phyloP scores from a whole-genome alignment of 2,797 vertebrate genomes.

The Tympanoctomys barrerae region DNA sequence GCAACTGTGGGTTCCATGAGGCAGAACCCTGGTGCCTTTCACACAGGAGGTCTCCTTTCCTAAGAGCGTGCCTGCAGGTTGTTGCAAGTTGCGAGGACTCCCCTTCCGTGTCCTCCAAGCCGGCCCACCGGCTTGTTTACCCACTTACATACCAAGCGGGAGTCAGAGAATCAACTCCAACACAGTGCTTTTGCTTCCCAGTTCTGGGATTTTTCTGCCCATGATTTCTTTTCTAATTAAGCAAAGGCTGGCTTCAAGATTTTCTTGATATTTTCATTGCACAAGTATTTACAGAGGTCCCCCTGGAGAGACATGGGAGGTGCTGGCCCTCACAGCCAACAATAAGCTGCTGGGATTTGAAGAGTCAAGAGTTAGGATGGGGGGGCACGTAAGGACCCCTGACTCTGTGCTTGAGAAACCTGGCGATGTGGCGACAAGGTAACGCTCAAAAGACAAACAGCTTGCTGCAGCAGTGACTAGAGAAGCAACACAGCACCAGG shows the following conservation, averaged over 20 bases:
- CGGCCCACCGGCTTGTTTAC: neutral
- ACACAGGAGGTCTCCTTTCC: neutral
- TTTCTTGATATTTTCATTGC: neutral
- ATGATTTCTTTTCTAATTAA: slow-evolving; percentile 3
- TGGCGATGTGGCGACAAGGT: neutral
- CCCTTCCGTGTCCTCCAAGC: neutral
- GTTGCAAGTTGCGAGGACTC: neutral
- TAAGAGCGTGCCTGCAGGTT: neutral
- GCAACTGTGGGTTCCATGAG: neutral
- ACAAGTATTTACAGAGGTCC: neutral
- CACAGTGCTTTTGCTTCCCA: neutral
- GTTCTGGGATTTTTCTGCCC: neutral
- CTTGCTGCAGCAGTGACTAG: neutral
- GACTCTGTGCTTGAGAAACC: neutral
- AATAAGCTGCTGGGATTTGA: neutral
- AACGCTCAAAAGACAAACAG: neutral
- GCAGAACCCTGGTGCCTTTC: neutral
- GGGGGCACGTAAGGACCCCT: neutral
- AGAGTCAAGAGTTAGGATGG: neutral
- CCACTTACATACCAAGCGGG: neutral
- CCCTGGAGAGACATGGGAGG: neutral
- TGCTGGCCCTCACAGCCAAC: neutral
- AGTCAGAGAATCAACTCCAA: neutral
- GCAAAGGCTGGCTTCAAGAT: neutral
- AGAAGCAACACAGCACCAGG: neutral